Conservation (phyloP, 2,888 invertebrate genomes). For the Tachina lurida region DNA sequence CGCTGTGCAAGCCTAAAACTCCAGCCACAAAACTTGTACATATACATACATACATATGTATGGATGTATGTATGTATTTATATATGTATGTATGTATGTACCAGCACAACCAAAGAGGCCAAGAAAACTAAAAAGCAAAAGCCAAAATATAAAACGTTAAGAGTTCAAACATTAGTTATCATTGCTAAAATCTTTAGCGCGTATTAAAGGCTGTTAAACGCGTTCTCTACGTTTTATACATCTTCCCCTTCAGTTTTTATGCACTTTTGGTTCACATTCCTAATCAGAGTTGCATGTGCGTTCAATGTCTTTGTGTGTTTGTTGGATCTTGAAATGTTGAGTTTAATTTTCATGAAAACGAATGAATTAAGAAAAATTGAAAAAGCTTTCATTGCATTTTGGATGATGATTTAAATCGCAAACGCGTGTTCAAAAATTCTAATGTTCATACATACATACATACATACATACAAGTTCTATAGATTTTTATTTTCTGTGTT, state of each 20-base stretch:
- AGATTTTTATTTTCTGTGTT: conserved; percentile 35
- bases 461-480: too few species aligned
- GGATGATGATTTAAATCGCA: conserved; percentile 62
- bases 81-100: background rate
- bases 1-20: conserved; percentile 69
- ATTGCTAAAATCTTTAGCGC: conserved; percentile 68
- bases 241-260: conserved; percentile 35
- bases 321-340: conserved; percentile 35
- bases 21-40: conserved; percentile 43
- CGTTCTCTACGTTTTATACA: conserved; percentile 65
- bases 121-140: conserved; percentile 19
- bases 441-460: too few species aligned
- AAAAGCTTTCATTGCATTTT: conserved; percentile 65
- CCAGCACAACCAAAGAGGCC: conserved; percentile 32
- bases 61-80: too few species aligned
- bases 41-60: too few species aligned
- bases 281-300: conserved; percentile 68
- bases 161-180: conserved; percentile 69
- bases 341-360: conserved; percentile 55
- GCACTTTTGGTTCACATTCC: conserved; percentile 41
- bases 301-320: conserved; percentile 37
- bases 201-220: conserved; percentile 70
- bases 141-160: conserved; percentile 56
- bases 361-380: conserved; percentile 35
- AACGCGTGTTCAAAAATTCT: conserved; percentile 71